Evolutionary conservation across 2,113 vertebrate species (phyloP).

Genomic region (Saguinus imperator): DNA sequence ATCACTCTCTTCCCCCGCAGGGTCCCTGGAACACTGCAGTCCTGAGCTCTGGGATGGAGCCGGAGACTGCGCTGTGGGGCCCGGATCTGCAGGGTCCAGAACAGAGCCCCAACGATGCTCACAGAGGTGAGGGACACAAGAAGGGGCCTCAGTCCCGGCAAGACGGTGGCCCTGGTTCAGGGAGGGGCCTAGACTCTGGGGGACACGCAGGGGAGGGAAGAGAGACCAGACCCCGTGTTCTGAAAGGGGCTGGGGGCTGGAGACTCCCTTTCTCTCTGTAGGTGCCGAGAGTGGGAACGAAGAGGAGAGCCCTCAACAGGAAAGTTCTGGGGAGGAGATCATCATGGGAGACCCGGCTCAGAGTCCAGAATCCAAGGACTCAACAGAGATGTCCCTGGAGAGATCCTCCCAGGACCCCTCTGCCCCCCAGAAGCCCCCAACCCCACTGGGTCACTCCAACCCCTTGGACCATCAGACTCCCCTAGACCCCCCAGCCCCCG

Average conservation of each 20-base stretch:
- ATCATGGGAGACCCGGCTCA: slow-evolving; percentile 74
- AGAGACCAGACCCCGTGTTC: slow-evolving; percentile 29
- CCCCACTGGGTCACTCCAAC: slow-evolving; percentile 13
- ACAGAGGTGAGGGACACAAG: slow-evolving; percentile 71
- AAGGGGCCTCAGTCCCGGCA: slow-evolving; percentile 10
- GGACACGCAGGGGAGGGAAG: slow-evolving; percentile 33
- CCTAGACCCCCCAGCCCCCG: slow-evolving; percentile 37
- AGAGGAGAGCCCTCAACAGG: slow-evolving; percentile 65
- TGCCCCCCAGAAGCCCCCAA: neutral
- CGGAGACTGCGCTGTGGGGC: slow-evolving; percentile 73
- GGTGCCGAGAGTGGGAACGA: slow-evolving; percentile 73
- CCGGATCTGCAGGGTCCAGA: slow-evolving; percentile 69
- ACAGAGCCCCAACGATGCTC: slow-evolving; percentile 46
- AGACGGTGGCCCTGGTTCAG: neutral
- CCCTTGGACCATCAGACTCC: slow-evolving; percentile 50
- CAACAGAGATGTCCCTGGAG: slow-evolving; percentile 67
- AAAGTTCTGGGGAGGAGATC: slow-evolving; percentile 74
- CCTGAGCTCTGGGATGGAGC: slow-evolving; percentile 75
- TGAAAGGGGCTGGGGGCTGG: slow-evolving; percentile 67
- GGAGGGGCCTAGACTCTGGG: slow-evolving; percentile 62
- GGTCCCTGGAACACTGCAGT: slow-evolving; percentile 46
- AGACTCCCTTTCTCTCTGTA: slow-evolving; percentile 76
- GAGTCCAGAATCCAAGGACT: slow-evolving; percentile 77
- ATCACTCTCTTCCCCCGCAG: slow-evolving; percentile 44
- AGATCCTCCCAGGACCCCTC: slow-evolving; percentile 63